A percentile compares a stretch with the other conserved stretches of the same genome.
phyloP scores from a whole-genome alignment of 2,888 invertebrate species.

The Onthophagus sagittarius region DNA sequence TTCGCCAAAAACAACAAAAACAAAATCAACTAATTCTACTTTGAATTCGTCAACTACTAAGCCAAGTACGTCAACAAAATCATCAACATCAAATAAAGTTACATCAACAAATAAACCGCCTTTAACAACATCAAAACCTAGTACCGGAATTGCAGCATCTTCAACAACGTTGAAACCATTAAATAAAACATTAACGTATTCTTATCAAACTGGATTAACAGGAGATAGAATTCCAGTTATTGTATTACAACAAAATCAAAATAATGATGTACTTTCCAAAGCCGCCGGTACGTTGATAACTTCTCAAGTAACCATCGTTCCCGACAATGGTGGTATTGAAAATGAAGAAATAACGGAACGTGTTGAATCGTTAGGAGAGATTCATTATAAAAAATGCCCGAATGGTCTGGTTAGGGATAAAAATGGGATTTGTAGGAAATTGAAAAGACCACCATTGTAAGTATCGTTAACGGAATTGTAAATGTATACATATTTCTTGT shows the following conservation, averaged over 20 bases:
- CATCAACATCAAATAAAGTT: background rate
- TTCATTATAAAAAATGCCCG: conserved; percentile 23
- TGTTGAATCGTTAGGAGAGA: conserved; percentile 19
- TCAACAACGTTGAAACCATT: conserved; percentile 26
- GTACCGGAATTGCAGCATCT: conserved; percentile 9
- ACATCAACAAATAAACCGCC: background rate
- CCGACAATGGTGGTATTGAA: conserved; percentile 13
- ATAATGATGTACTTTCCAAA: background rate
- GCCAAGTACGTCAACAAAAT: background rate
- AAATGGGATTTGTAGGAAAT: conserved; percentile 26
- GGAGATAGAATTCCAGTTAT: conserved; percentile 16
- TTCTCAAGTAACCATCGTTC: conserved; percentile 12
- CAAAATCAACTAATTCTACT: conserved; percentile 31
- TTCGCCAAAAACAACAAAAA: conserved; percentile 45
- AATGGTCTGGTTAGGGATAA: conserved; percentile 28
- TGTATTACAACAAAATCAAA: conserved; percentile 15
- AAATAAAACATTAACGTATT: background rate
- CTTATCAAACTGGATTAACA: background rate
- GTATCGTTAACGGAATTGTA: conserved; percentile 15
- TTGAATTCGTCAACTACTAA: background rate
- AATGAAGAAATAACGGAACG: conserved; percentile 12
- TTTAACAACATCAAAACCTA: background rate
- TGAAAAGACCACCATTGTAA: conserved; percentile 22
- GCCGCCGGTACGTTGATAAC: conserved; percentile 2
- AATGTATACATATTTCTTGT: background rate